Evolutionary conservation across 2,888 invertebrate species (phyloP).

Genomic region (Drosophila paranaensis): DNA sequence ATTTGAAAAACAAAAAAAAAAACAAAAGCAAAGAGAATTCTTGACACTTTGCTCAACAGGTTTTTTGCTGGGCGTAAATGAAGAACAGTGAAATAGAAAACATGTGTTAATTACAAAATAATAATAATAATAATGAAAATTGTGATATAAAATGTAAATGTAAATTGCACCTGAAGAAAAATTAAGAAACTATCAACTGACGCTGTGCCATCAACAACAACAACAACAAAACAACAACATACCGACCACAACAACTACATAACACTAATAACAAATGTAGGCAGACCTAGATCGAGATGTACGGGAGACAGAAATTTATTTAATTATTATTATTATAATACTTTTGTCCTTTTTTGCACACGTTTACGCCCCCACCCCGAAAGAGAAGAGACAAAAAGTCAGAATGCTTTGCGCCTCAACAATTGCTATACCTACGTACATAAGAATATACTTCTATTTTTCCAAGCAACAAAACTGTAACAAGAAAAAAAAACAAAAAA

Average conservation of each 20-base stretch:
- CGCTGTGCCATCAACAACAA: constrained; percentile 73
- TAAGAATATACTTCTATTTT: constrained; percentile 68
- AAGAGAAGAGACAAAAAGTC: constrained; percentile 56
- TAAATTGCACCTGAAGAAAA: constrained; percentile 74
- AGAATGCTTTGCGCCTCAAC: constrained; percentile 66
- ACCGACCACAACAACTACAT: constrained; percentile 44
- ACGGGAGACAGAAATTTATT: constrained; percentile 29
- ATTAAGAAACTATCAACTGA: constrained; percentile 67
- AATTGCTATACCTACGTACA: constrained; percentile 29
- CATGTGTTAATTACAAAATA: constrained; percentile 66
- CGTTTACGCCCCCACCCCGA: constrained; percentile 57
- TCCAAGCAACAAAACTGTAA: constrained; percentile 60
- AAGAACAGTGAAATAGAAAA: constrained; percentile 20
- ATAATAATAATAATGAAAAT: constrained; percentile 61
- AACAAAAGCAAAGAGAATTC: constrained; percentile 45
- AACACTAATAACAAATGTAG: constrained; percentile 31
- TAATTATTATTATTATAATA: constrained; percentile 32
- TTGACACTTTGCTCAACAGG: constrained; percentile 69
- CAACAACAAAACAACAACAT: constrained; percentile 8
- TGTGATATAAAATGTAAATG: constrained; percentile 73
- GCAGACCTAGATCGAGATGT: constrained; percentile 26
- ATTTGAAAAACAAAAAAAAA: constrained; percentile 5
- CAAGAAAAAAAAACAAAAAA: constrained; percentile 44
- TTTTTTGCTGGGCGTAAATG: constrained; percentile 69
- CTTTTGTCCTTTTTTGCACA: constrained; percentile 38